A percentile compares a stretch with the other conserved stretches of the same genome.
phyloP scores from a whole-genome alignment of 2,888 invertebrate species.

The Ochropleura leucogaster region DNA sequence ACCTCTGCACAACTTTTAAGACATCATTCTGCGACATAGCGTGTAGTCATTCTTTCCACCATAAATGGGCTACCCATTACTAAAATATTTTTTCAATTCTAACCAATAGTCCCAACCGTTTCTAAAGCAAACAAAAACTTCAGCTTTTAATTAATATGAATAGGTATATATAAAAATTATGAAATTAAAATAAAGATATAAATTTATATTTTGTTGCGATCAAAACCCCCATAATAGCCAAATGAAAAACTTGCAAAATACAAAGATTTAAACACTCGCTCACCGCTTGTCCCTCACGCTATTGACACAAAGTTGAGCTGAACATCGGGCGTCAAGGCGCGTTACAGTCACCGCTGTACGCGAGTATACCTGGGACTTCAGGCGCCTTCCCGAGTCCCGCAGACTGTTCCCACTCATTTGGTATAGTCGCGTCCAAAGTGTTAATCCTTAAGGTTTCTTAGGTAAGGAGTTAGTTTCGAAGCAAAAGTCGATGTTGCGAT shows the following conservation, averaged over 20 bases:
- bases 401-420: conserved; percentile 50
- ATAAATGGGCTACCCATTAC: no score
- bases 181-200: no score
- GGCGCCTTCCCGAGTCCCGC: conserved; percentile 52
- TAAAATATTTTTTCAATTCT: no score
- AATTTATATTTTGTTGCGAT: no score
- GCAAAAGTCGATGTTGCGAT: neutral
- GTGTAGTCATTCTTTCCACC: no score
- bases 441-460: conserved; percentile 52
- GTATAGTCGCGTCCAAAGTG: conserved; percentile 36
- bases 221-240: no score
- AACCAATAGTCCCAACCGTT: no score
- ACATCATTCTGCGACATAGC: no score
- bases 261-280: conserved; percentile 28
- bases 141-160: no score
- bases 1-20: no score
- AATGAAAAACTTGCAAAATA: neutral
- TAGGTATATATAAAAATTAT: no score
- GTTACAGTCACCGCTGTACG: conserved; percentile 78
- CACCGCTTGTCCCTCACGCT: conserved; percentile 35
- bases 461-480: conserved; percentile 25
- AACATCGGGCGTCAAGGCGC: conserved; percentile 77
- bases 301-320: conserved; percentile 70
- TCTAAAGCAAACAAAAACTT: no score
- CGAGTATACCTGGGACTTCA: conserved; percentile 59